A percentile compares a stretch with the other conserved stretches of the same genome.
Conservation (phyloP, 1,140 invertebrate species). For the Nebria ingens region DNA sequence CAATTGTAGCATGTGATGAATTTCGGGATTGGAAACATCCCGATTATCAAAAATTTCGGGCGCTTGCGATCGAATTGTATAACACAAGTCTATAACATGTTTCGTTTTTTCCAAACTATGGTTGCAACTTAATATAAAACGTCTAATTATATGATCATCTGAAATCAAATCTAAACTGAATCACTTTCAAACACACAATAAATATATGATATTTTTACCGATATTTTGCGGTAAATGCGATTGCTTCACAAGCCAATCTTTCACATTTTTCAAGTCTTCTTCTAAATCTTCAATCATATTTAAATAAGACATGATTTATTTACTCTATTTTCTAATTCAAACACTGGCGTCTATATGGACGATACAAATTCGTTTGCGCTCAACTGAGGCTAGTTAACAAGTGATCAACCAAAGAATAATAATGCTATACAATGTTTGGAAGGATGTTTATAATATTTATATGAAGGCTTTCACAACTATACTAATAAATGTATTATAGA, state of each 20-base stretch:
- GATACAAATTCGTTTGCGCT: no score
- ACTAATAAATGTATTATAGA: no score
- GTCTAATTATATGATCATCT: slow-evolving; percentile 43
- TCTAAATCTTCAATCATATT: slow-evolving; percentile 20
- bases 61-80: slow-evolving; percentile 46
- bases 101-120: slow-evolving; percentile 46
- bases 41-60: slow-evolving; percentile 54
- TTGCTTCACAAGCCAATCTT: slow-evolving; percentile 62
- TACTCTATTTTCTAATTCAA: no score
- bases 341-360: no score
- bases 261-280: slow-evolving; percentile 50
- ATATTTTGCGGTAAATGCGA: slow-evolving; percentile 62
- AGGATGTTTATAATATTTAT: no score
- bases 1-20: slow-evolving; percentile 41
- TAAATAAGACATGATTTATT: not conserved
- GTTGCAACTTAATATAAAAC: slow-evolving; percentile 40
- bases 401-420: no score
- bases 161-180: no score
- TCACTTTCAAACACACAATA: not conserved
- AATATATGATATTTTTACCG: slow-evolving; percentile 41
- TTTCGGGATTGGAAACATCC: slow-evolving; percentile 43
- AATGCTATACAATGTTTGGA: no score
- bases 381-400: no score
- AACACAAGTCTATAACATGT: slow-evolving; percentile 50
- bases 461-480: no score